Evolutionary conservation across 2,888 invertebrate species (phyloP), one percentile per base, ranked within the genome.

Genomic region (Protula sp.): DNA sequence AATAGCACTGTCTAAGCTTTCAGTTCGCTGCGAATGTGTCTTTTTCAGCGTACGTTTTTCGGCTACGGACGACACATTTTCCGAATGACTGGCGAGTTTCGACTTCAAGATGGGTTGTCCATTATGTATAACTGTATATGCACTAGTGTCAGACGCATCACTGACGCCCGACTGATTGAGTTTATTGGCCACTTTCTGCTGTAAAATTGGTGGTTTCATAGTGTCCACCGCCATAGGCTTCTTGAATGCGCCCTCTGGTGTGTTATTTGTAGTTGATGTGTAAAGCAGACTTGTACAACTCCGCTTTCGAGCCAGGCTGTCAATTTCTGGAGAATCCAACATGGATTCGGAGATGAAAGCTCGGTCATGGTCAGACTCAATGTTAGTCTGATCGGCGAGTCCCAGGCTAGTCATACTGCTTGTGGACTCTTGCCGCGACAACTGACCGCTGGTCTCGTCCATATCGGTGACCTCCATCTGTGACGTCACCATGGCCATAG

Each of bases 281-380:
- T n/a, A n/a, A n/a, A n/a, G n/a, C n/a, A n/a, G n/a, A n/a, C n/a
- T n/a, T n/a, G n/a, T n/a, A n/a, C n/a, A n/a, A n/a, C n/a, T n/a
- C 38, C 9, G 9, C 19, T 38, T 38, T 5, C 14, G 24, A 19
- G 24, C 50, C 24, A 5, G 19, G 24, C 50, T 50, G 14, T n/a
- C 50, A 5, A 22, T 28, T n/a, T 55, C 55, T 45, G 24, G 31
- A 24, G 31, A 26, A 28, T 24, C 30, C 45, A 61, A 52, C 27
- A 63, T 45, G 24, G 62, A 62, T 27, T 61, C 61, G 27, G 63
- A 51, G 5, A 64, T 63, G 56, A 64, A 66, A 2, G 66, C 66
- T n/a, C 54, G 55, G 28, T 66, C 63, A 28, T 58, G 63, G 22
- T 60, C 66, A 19, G 58, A 54, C n/a, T 51, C 54, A n/a, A n/a